phyloP scores from a whole-genome alignment of 1,140 invertebrate genomes.

The Mizuhopecten yessoensis region DNA sequence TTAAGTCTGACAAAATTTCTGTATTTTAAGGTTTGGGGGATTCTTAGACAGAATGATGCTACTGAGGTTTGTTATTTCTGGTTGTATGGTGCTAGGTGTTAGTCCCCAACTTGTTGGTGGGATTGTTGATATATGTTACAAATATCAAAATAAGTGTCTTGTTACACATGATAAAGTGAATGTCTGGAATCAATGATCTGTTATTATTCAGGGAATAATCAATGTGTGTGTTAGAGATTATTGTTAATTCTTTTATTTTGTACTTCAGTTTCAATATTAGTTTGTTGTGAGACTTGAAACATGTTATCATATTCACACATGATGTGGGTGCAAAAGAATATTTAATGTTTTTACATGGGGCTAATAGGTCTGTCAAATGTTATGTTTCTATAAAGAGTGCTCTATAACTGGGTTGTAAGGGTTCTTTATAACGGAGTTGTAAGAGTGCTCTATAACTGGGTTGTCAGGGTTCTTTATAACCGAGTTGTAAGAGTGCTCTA shows the following conservation, averaged over 20 bases:
- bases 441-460: too few species aligned
- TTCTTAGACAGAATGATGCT: neutral
- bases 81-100: slow-evolving; percentile 32
- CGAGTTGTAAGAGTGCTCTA: too few species aligned
- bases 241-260: neutral
- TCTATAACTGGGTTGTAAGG: too few species aligned
- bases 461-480: too few species aligned
- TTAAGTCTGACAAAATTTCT: neutral
- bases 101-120: neutral
- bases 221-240: neutral
- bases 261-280: neutral
- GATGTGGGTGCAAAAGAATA: too few species aligned
- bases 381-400: too few species aligned
- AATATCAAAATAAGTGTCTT: neutral
- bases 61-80: neutral
- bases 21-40: neutral
- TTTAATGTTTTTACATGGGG: too few species aligned
- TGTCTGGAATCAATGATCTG: neutral
- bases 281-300: too few species aligned
- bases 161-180: neutral
- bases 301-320: too few species aligned
- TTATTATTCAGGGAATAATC: neutral
- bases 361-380: too few species aligned
- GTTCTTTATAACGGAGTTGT: too few species aligned
- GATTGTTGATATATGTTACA: slow-evolving; percentile 14